Conservation (phyloP, 2,797 vertebrate species). For the Okamejei kenojei region DNA sequence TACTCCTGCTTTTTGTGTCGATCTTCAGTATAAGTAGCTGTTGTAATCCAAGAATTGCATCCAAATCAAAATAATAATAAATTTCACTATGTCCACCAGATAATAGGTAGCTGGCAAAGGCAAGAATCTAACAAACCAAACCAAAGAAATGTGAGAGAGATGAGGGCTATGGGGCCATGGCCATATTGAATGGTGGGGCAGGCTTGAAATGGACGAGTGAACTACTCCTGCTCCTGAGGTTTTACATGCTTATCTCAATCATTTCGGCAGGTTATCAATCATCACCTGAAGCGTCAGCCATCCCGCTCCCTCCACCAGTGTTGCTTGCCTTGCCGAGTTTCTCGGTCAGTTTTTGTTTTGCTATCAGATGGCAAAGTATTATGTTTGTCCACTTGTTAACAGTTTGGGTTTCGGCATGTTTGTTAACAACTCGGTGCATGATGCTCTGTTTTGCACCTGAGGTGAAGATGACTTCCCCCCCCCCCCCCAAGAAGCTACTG, state of each 20-base stretch:
- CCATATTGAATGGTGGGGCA: too few relatives aligned
- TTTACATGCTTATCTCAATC: background rate
- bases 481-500: background rate
- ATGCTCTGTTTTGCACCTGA: background rate
- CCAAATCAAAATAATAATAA: background rate
- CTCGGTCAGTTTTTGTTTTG: too few relatives aligned
- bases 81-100: background rate
- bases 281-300: background rate
- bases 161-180: too few relatives aligned
- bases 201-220: too few relatives aligned
- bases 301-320: too few relatives aligned
- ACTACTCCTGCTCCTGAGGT: too few relatives aligned
- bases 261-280: background rate
- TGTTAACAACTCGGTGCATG: background rate
- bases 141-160: background rate
- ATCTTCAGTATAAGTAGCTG: too few relatives aligned
- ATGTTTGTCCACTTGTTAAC: background rate
- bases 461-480: too few relatives aligned
- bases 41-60: background rate
- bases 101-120: background rate
- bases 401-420: background rate
- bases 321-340: too few relatives aligned
- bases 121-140: background rate
- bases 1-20: too few relatives aligned
- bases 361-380: background rate